Base-by-base conservation (phyloP, 2,888 invertebrate species). In the Hirudinaria manillensis region DNA sequence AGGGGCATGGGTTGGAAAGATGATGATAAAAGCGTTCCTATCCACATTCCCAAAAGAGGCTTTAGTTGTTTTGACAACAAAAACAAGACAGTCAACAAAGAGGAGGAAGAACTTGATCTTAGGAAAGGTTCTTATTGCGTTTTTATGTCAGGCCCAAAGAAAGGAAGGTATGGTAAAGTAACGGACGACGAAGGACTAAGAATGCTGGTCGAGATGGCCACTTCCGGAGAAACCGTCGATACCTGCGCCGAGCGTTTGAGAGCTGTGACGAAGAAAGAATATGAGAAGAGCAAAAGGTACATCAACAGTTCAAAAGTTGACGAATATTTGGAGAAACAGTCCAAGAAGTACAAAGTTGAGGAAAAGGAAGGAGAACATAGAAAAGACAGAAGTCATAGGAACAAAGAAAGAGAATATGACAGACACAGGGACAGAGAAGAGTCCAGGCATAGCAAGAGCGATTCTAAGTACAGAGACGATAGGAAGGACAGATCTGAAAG, bases 221-320 rank as follows among this genome's bases (percentile, higher is more conserved):
- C 84, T 10, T 81, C 81, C 77, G 80, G 82, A 7, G 80, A 83
- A 66, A 77, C 76, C 34, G 81, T 82, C 4, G 82, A 82, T n/a
- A 75, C 83, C 45, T 92, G 90, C 82, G 93, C 94, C 86, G 90
- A 90, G 81, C 89, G 91, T 85, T 89, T 94, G 78, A 88, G 90
- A 78, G 89, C 91, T 0, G 92, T 96, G 2, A 88, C 91, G 0
- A 90, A 90, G 81, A 88, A 90, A 6, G 95, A 95, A 82, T 96
- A 89, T 84, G 88, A 89, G 24, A 90, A n/a, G n/a, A 91, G 91
- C 82, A 90, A 91, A 0, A 93, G 92, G 89, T 91, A 94, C 80
- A 88, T 94, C 24, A 29, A 61, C 29, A 61, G 61, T 61, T 61
- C 61, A 78, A 78, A 75, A 29, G 45, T 61, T 38, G 51, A 66